Evolutionary conservation across 1,140 invertebrate species (phyloP), one percentile per base, ranked within the genome.

Genomic region (Odontomachus brunneus): DNA sequence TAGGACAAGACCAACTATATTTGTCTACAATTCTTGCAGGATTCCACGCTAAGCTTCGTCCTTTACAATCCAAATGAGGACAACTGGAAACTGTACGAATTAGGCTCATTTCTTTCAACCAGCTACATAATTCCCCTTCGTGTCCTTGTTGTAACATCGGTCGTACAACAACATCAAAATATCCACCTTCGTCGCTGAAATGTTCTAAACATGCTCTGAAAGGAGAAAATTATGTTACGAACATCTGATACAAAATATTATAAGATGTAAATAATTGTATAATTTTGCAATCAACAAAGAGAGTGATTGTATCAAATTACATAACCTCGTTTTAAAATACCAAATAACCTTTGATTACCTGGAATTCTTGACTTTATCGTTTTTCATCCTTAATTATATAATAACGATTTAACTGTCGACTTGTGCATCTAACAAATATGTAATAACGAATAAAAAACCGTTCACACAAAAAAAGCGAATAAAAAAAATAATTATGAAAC

Each of bases 121-220:
- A 95, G 51, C 90, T 86, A 26, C 93, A 93, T 44, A 95, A 88
- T 89, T 95, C 94, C 51, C 94, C 94, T 86, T 95, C 94, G 48
- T 95, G 94, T 7, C 94, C 94, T 53, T 93, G 88, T 75, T 93
- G 92, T 17, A 95, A 84, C 91, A 95, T 94, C 67, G 93, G 93
- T 62, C 92, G 92, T 7, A 95, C 92, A 5, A 94, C 92, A 51
- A 93, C 81, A 71, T 94, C 93, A 69, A 94, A 95, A 60, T 92
- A 93, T 55, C 94, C 94, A 14, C 93, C 91, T 72, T 93, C 87
- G 72, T 94, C 93, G 4, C 92, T 92, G 69, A 94, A 90, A n/a
- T 33, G 73, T 26, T 71, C 86, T 57, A 57, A 71, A 33, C 78
- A 85, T 26, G 81, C 82, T 74, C 86, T 88, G 33, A 62, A 88